Conservation (phyloP, 1,140 invertebrate genomes). For the Brachionus sp. region DNA sequence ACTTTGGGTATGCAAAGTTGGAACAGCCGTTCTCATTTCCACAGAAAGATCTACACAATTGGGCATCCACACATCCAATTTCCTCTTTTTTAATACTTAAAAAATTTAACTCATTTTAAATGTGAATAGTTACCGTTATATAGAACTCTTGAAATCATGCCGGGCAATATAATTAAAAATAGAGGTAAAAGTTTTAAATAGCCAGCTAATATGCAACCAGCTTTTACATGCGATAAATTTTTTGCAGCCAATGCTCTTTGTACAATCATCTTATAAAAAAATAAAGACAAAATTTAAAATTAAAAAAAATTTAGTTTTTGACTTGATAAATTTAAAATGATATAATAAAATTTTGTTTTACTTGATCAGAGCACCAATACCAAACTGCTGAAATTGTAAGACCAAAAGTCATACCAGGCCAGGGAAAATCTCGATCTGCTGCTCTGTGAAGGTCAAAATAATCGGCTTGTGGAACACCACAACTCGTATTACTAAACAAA, state of each 20-base stretch:
- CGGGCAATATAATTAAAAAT: constrained; percentile 64
- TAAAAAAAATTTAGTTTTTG: neutral
- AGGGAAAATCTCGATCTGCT: constrained; percentile 60
- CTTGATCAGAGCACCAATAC: constrained; percentile 63
- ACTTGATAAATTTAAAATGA: too few species aligned
- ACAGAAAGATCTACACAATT: constrained; percentile 52
- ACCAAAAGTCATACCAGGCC: constrained; percentile 62
- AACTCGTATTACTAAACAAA: constrained; percentile 49
- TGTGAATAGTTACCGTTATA: constrained; percentile 52
- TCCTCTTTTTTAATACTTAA: neutral
- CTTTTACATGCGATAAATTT: constrained; percentile 63
- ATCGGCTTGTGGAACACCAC: constrained; percentile 57
- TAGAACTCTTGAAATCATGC: constrained; percentile 64
- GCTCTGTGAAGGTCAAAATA: constrained; percentile 62
- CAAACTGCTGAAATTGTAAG: constrained; percentile 62
- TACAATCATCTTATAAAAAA: constrained; percentile 61
- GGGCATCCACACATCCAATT: constrained; percentile 47
- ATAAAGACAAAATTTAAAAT: neutral
- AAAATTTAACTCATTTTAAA: neutral
- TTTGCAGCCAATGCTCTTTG: constrained; percentile 63
- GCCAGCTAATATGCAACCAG: constrained; percentile 62
- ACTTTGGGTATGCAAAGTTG: constrained; percentile 55
- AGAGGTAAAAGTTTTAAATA: constrained; percentile 64
- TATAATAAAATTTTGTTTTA: constrained; percentile 47
- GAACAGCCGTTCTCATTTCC: constrained; percentile 53